Percentiles rank a stretch among this genome's conserved stretches.
These are phyloP conservation scores for Scaptomyza hsui DNA, from an alignment of 1,140 invertebrate species.

Conservation along the genomic window DNA sequence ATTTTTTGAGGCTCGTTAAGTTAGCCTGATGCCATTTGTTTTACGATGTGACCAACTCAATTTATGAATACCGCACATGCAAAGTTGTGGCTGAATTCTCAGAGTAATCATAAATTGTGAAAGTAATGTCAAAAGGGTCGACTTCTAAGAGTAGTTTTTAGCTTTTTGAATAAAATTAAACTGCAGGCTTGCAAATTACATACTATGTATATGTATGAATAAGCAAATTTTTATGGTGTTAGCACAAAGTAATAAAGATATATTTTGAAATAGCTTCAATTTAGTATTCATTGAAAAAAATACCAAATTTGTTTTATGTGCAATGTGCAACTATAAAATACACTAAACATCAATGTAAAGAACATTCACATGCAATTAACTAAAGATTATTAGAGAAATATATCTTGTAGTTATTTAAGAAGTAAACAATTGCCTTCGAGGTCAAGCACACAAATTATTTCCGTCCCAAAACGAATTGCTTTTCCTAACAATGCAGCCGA, in stretches of 20 bases:
- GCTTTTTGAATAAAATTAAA: no score
- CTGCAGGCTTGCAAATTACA: not conserved
- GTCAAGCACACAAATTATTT: not conserved
- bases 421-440: not conserved
- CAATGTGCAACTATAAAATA: no score
- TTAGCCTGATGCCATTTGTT: constrained; percentile 69
- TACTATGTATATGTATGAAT: no score
- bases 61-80: constrained; percentile 62
- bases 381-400: no score
- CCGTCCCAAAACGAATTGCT: not conserved
- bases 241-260: not conserved
- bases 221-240: not conserved
- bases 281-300: not conserved
- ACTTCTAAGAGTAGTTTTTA: no score
- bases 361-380: no score
- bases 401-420: not conserved
- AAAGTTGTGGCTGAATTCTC: constrained; percentile 30
- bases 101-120: not conserved
- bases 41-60: constrained; percentile 65
- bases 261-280: not conserved
- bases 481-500: not conserved
- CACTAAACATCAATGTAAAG: no score
- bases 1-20: constrained; percentile 72
- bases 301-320: no score
- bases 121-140: not conserved